Conservation (phyloP, 2,797 vertebrate species). For the Eutrigla gurnardus region DNA sequence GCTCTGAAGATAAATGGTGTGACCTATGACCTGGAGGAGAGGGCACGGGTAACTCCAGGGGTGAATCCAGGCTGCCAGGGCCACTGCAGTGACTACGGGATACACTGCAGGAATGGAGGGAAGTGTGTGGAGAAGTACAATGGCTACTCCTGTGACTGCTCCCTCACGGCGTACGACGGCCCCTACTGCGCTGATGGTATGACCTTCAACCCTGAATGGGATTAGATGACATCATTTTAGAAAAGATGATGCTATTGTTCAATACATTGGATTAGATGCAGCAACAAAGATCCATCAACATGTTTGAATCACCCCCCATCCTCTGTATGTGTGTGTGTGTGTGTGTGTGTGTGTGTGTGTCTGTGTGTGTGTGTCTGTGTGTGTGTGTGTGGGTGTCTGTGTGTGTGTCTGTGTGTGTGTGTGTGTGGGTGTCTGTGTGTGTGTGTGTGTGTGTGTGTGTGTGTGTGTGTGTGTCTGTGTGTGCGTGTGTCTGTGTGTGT, state of each 20-base stretch:
- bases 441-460: too few species aligned
- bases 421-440: too few species aligned
- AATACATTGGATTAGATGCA: neutral
- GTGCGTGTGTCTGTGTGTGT: too few species aligned
- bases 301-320: neutral
- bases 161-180: constrained; percentile 91
- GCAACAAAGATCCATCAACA: neutral
- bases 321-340: too few species aligned
- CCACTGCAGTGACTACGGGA: constrained; percentile 92
- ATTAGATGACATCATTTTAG: neutral
- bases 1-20: constrained; percentile 92
- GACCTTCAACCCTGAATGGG: too few species aligned
- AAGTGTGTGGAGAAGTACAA: constrained; percentile 95
- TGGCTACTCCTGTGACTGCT: constrained; percentile 94
- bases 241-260: neutral
- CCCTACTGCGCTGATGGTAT: constrained; percentile 93
- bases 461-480: too few species aligned
- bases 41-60: constrained; percentile 88
- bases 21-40: constrained; percentile 91
- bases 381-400: too few species aligned
- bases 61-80: constrained; percentile 95
- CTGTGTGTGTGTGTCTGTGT: too few species aligned
- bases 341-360: too few species aligned
- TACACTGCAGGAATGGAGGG: constrained; percentile 93
- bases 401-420: too few species aligned